These are phyloP conservation scores for Drosophila robusta DNA, from an alignment of 2,888 invertebrate genomes.

Conservation along the genomic window DNA sequence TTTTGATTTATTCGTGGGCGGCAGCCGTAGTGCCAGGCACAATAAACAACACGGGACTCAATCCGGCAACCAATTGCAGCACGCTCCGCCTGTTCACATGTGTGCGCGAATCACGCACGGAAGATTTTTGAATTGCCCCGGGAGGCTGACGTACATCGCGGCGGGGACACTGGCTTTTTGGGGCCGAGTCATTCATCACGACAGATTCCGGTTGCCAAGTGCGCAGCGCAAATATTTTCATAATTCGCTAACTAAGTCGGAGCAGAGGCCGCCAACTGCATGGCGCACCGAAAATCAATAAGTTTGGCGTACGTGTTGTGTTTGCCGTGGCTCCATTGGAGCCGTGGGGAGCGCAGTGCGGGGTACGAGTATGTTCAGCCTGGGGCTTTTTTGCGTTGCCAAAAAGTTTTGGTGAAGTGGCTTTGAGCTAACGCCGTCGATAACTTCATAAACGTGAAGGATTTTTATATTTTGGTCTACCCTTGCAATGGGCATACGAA, in stretches of 20 bases:
- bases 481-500: conserved; percentile 7
- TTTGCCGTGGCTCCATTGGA: conserved; percentile 28
- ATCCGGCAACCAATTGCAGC: conserved; percentile 11
- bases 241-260: conserved; percentile 77
- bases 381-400: conserved; percentile 26
- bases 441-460: conserved; percentile 72
- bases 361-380: conserved; percentile 28
- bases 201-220: conserved; percentile 54
- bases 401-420: conserved; percentile 53
- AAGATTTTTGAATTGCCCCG: conserved; percentile 58
- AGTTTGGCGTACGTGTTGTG: conserved; percentile 76
- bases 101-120: conserved; percentile 68
- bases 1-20: conserved; percentile 27
- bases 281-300: conserved; percentile 72
- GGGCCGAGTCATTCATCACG: conserved; percentile 55
- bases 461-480: conserved; percentile 31
- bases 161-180: background rate
- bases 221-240: conserved; percentile 75
- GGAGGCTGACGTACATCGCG: background rate
- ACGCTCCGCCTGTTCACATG: conserved; percentile 31
- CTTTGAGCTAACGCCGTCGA: conserved; percentile 65
- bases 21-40: no score
- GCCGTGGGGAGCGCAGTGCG: conserved; percentile 13
- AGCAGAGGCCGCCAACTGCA: conserved; percentile 72
- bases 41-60: background rate